Evolutionary conservation across 2,797 vertebrate genomes (phyloP).

Genomic region (Cirrhinus mrigala): DNA sequence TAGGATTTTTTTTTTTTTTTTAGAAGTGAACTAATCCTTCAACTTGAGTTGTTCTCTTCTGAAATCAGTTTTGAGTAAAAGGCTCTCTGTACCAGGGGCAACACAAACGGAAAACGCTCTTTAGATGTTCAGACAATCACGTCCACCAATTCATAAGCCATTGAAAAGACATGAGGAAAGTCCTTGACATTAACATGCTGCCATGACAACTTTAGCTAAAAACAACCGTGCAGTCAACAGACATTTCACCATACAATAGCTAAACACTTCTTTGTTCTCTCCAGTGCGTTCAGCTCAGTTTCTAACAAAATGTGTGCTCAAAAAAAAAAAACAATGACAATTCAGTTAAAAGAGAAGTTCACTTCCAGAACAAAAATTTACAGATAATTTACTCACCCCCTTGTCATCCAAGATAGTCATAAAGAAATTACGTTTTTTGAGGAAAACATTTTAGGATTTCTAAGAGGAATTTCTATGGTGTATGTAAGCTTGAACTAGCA

Average conservation of each 20-base stretch:
- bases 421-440: too few species aligned
- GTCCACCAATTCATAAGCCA: not conserved
- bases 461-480: too few species aligned
- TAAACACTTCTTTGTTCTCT: not conserved
- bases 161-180: not conserved
- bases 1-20: too few species aligned
- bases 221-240: not conserved
- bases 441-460: too few species aligned
- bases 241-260: not conserved
- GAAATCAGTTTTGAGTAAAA: not conserved
- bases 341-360: not conserved
- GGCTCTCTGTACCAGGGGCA: too few species aligned
- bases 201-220: not conserved
- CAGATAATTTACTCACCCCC: too few species aligned
- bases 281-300: not conserved
- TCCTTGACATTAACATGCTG: constrained; percentile 11
- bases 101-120: not conserved
- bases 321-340: not conserved
- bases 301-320: not conserved
- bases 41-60: not conserved
- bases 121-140: not conserved
- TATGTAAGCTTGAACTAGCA: too few species aligned
- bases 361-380: too few species aligned
- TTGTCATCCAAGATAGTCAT: too few species aligned
- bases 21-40: not conserved